Conservation (phyloP, 2,888 invertebrate species). For the Nasonovia ribisnigri region DNA sequence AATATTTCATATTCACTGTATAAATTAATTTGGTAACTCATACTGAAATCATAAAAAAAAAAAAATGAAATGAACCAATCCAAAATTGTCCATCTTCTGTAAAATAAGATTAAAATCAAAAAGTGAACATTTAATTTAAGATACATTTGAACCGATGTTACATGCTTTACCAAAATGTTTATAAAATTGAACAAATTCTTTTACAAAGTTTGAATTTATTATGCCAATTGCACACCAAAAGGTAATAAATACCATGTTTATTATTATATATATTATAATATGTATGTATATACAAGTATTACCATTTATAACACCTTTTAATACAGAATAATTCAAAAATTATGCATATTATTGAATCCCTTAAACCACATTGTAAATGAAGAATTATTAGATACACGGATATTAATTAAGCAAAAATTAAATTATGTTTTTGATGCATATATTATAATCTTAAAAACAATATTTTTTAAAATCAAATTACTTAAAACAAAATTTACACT, state of each 20-base stretch:
- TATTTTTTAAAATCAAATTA: slow-evolving; percentile 51
- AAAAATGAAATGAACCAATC: neutral
- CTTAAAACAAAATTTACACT: slow-evolving; percentile 50
- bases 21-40: neutral
- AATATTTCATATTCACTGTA: neutral
- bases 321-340: slow-evolving; percentile 27
- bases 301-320: slow-evolving; percentile 3
- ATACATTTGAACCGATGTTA: neutral
- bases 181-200: neutral
- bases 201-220: neutral
- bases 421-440: slow-evolving; percentile 59
- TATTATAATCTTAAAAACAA: slow-evolving; percentile 40
- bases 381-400: slow-evolving; percentile 31
- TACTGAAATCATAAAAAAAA: neutral
- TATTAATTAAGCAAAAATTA: slow-evolving; percentile 34
- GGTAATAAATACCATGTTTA: neutral
- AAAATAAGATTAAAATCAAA: neutral
- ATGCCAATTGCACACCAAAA: neutral
- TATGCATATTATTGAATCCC: slow-evolving; percentile 11
- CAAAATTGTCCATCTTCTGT: neutral
- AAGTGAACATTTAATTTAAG: neutral
- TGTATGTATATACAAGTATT: slow-evolving; percentile 15
- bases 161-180: neutral
- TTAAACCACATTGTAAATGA: slow-evolving; percentile 15
- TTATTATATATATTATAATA: slow-evolving; percentile 1